phyloP scores from a whole-genome alignment of 2,888 invertebrate species.

The Phyllotreta striolata region DNA sequence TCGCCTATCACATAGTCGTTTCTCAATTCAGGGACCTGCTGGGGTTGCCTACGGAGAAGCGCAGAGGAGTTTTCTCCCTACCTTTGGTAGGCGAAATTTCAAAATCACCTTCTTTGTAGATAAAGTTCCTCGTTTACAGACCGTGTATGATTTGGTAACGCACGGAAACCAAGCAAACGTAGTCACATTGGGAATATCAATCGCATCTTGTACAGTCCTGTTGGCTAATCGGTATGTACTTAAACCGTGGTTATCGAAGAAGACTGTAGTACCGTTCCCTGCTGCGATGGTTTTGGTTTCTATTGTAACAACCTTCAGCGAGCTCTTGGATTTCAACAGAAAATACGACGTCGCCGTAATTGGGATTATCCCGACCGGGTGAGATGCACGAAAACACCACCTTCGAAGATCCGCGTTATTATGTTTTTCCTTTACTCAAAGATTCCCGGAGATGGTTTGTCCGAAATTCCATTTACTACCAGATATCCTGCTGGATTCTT shows the following conservation, averaged over 20 bases:
- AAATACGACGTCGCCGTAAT: constrained; percentile 72
- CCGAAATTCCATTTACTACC: constrained; percentile 71
- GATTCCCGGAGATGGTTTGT: constrained; percentile 70
- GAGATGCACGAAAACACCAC: no score
- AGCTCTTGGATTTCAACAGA: constrained; percentile 66
- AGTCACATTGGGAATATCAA: constrained; percentile 73
- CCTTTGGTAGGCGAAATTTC: constrained; percentile 65
- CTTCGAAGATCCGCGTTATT: no score
- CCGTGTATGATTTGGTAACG: constrained; percentile 63
- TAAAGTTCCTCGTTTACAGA: constrained; percentile 59
- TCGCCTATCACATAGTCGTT: constrained; percentile 85
- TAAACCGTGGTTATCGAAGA: constrained; percentile 72
- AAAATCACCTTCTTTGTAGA: background rate
- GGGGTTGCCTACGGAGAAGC: constrained; percentile 67
- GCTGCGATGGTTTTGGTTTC: constrained; percentile 83
- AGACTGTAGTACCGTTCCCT: constrained; percentile 78
- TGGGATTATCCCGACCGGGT: constrained; percentile 86
- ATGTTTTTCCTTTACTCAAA: constrained; percentile 56
- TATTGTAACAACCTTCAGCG: constrained; percentile 74
- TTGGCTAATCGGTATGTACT: constrained; percentile 73
- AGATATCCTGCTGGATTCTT: constrained; percentile 68
- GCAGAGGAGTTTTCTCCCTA: constrained; percentile 71
- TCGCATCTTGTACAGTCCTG: constrained; percentile 67
- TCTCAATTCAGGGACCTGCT: constrained; percentile 81
- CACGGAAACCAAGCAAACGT: constrained; percentile 67